These are phyloP conservation scores for Drosophila borborema DNA, from an alignment of 2,888 invertebrate genomes.

Conservation along the genomic window DNA sequence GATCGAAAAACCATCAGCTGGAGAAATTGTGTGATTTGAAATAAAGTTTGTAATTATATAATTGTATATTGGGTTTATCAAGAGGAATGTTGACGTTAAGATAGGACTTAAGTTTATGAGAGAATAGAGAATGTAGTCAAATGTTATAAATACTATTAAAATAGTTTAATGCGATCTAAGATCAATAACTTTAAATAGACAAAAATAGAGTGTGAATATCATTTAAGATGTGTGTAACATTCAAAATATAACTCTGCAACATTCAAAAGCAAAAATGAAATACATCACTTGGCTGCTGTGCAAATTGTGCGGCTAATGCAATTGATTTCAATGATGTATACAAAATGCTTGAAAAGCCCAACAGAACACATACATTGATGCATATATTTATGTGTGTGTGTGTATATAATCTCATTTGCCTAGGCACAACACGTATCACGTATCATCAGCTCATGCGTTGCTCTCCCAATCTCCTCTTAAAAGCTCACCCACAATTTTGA, in stretches of 20 bases:
- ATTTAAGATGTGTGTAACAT: no score
- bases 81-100: not conserved
- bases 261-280: not conserved
- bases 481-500: slow-evolving; percentile 40
- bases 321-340: slow-evolving; percentile 53
- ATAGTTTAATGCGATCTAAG: no score
- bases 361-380: not conserved
- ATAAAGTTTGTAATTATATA: no score
- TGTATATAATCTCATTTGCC: not conserved
- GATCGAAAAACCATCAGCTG: no score
- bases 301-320: slow-evolving; percentile 44
- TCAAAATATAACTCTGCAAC: not conserved
- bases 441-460: not conserved
- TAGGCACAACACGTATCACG: slow-evolving; percentile 7
- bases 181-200: no score
- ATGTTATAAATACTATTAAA: not conserved
- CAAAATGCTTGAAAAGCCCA: slow-evolving; percentile 15
- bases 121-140: not conserved
- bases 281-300: not conserved
- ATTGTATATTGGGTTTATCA: no score
- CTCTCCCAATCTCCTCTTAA: not conserved
- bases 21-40: not conserved
- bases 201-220: no score
- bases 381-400: not conserved
- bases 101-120: not conserved